These are phyloP conservation scores for Pycnonotus jocosus DNA, from an alignment of 2,113 vertebrate species.

Conservation along the genomic window DNA sequence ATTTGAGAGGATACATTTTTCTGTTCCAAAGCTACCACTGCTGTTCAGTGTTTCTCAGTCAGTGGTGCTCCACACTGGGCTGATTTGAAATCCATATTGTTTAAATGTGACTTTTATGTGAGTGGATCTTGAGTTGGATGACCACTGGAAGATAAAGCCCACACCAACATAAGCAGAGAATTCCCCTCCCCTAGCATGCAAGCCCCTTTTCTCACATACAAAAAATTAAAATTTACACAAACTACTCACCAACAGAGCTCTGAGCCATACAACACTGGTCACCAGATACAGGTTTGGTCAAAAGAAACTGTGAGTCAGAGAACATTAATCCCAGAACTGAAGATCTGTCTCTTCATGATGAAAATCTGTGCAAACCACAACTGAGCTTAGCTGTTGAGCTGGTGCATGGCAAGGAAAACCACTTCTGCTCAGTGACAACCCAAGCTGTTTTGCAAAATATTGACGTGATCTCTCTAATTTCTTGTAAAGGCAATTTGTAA, in stretches of 20 bases:
- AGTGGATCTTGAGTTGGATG: background rate
- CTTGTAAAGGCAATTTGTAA: background rate
- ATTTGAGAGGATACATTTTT: background rate
- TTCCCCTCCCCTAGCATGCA: background rate
- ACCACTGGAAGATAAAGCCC: background rate
- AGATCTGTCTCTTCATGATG: background rate
- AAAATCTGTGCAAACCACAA: background rate
- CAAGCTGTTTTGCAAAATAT: background rate
- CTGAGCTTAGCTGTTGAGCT: background rate
- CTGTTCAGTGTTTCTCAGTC: background rate
- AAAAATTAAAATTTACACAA: background rate
- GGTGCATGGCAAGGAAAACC: background rate
- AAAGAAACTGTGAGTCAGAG: background rate
- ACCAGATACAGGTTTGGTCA: background rate
- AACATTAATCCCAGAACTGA: background rate
- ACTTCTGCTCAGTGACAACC: background rate
- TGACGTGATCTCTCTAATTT: background rate
- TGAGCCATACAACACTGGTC: background rate
- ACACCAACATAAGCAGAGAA: background rate
- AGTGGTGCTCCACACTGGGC: background rate
- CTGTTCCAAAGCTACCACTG: background rate
- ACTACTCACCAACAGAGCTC: background rate
- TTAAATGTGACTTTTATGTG: background rate
- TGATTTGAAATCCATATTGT: background rate
- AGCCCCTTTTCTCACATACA: background rate